Evolutionary conservation across 2,113 vertebrate genomes (phyloP), one percentile per base, ranked within the genome.

Genomic region (Neoarius graeffei): DNA sequence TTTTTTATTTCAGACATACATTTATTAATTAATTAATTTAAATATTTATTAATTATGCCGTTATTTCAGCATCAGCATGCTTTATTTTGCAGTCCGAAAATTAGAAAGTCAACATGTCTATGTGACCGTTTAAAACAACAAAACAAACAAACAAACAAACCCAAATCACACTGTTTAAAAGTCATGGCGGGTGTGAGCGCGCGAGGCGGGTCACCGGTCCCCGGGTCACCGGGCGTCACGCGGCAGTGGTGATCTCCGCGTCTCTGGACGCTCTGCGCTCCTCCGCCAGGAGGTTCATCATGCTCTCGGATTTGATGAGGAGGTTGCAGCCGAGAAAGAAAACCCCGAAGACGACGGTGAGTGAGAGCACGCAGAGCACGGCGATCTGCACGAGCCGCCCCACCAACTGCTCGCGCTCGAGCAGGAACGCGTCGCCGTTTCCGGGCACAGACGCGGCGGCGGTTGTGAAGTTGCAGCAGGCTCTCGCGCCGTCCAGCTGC

Each of bases 311-410:
- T 80, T 92, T 93, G 64, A 93, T 91, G 14, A 93, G 89, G 8
- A 93, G 92, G 74, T 92, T 93, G 83, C 92, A 93, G 11, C 92
- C 93, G 35, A 93, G 89, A 83, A 93, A 93, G 79, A 93, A 93
- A 54, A 93, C 89, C 13, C 93, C 93, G 27, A 92, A 93, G 67
- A 92, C 57, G 52, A 93, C 93, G n/a, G 93, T 93, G 20, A 93
- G 91, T 0, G 92, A 91, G 52, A 93, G 87, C 62, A 93, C 91
- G 59, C 92, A 92, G 25, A 93, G 86, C n/a, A 93, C 93, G 4
- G 92, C 92, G 7, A 93, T 92, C 89, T 93, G 92, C 64, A 92
- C 92, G 83, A 93, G 81, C 25, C 89, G 89, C 88, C 88, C 87
- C 77, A 90, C 80, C 85, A 92, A 91, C 67, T 81, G 88, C 64